phyloP scores from a whole-genome alignment of 1,140 invertebrate genomes.

The Limonius californicus region DNA sequence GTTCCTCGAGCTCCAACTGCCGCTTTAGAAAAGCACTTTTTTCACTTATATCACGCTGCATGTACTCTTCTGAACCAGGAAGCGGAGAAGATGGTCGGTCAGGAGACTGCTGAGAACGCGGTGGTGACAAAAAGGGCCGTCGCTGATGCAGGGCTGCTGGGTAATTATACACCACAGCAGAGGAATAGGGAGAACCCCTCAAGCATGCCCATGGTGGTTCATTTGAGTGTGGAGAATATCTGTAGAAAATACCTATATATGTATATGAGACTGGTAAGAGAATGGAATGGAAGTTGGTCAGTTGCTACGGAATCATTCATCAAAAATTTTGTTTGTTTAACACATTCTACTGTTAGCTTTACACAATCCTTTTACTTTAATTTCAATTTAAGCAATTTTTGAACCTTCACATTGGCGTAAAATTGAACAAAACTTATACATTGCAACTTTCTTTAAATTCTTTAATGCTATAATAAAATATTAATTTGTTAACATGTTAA shows the following conservation, averaged over 20 bases:
- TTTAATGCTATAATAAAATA: too few species aligned
- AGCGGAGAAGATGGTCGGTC: slow-evolving; percentile 28
- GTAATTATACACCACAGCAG: not conserved
- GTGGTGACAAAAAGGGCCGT: not conserved
- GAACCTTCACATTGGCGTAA: too few species aligned
- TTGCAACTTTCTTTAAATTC: too few species aligned
- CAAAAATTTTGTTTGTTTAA: too few species aligned
- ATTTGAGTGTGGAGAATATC: not conserved
- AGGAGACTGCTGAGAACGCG: not conserved
- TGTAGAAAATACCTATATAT: not conserved
- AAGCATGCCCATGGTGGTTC: not conserved
- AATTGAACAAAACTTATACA: too few species aligned
- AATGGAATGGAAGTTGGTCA: too few species aligned
- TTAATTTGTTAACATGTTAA: too few species aligned
- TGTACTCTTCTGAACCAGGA: slow-evolving; percentile 38
- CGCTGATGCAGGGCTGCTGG: not conserved
- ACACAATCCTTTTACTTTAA: too few species aligned
- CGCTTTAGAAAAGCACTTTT: slow-evolving; percentile 39
- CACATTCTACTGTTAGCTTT: too few species aligned
- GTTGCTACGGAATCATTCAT: too few species aligned
- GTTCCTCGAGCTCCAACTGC: slow-evolving; percentile 23
- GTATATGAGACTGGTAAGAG: too few species aligned
- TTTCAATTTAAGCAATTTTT: too few species aligned
- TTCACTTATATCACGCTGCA: slow-evolving; percentile 34
- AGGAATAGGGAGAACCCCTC: not conserved